Conservation (phyloP, 2,888 invertebrate species). For the Pristionchus maxplancki region DNA sequence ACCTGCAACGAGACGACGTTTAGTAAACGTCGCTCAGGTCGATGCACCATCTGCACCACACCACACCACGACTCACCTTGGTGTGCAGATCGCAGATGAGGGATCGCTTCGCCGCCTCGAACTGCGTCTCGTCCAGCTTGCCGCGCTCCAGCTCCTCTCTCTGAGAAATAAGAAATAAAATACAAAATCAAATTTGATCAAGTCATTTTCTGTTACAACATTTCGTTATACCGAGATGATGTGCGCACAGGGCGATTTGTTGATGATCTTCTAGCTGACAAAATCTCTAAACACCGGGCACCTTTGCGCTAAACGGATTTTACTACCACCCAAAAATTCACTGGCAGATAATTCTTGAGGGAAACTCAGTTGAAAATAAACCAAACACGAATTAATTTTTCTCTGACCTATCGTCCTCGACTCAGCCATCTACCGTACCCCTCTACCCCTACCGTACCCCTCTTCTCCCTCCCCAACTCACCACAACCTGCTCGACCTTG, state of each 20-base stretch:
- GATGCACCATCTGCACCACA: not conserved
- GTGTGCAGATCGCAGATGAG: constrained; percentile 90
- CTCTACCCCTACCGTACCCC: constrained; percentile 12
- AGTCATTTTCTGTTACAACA: too few relatives aligned
- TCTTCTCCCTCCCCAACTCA: constrained; percentile 76
- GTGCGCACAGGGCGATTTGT: too few relatives aligned
- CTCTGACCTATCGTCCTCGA: too few relatives aligned
- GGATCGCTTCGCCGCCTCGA: constrained; percentile 90
- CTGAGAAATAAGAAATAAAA: constrained; percentile 54
- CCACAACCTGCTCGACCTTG: constrained; percentile 86
- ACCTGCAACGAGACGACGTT: constrained; percentile 12
- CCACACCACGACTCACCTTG: constrained; percentile 82
- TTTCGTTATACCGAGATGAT: too few relatives aligned
- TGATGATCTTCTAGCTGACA: too few relatives aligned
- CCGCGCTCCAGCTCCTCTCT: constrained; percentile 79
- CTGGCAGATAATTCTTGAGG: too few relatives aligned
- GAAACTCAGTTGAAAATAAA: too few relatives aligned
- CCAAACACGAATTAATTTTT: too few relatives aligned
- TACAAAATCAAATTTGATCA: not conserved
- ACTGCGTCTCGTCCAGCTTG: constrained; percentile 85
- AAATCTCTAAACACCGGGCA: too few relatives aligned
- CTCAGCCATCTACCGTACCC: constrained; percentile 3
- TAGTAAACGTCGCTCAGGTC: not conserved
- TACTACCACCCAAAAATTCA: too few relatives aligned
- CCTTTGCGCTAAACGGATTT: too few relatives aligned